phyloP scores from a whole-genome alignment of 2,888 invertebrate genomes.

The Eupithecia subfuscata region DNA sequence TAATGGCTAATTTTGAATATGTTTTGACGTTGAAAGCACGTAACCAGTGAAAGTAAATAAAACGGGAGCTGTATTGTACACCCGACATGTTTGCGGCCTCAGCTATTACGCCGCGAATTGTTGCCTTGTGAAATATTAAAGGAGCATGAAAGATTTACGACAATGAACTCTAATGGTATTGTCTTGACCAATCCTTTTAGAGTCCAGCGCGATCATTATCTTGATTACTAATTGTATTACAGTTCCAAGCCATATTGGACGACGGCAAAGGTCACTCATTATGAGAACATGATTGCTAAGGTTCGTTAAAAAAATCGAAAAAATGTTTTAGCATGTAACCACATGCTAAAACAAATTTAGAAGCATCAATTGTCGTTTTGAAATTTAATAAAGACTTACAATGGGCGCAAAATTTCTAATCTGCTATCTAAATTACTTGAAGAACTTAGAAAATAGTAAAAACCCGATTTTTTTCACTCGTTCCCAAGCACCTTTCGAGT shows the following conservation, averaged over 20 bases:
- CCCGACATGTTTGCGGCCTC: constrained; percentile 52
- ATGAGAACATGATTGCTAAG: neutral
- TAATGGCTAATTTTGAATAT: constrained; percentile 52
- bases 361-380: no score
- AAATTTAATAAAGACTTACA: no score
- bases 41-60: constrained; percentile 55
- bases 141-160: constrained; percentile 47
- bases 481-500: no score
- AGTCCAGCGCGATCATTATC: constrained; percentile 3
- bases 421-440: no score
- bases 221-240: neutral
- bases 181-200: constrained; percentile 4
- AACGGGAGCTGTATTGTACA: constrained; percentile 48
- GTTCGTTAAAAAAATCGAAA: no score
- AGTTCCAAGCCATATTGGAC: neutral
- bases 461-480: no score
- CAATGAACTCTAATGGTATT: constrained; percentile 41
- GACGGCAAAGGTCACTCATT: neutral
- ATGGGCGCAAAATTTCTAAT: no score
- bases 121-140: constrained; percentile 57
- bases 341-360: no score
- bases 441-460: no score
- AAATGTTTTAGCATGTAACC: no score
- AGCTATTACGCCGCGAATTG: constrained; percentile 39
- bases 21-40: constrained; percentile 50